Conservation (phyloP, 2,888 invertebrate species). For the Parnassius orleans region DNA sequence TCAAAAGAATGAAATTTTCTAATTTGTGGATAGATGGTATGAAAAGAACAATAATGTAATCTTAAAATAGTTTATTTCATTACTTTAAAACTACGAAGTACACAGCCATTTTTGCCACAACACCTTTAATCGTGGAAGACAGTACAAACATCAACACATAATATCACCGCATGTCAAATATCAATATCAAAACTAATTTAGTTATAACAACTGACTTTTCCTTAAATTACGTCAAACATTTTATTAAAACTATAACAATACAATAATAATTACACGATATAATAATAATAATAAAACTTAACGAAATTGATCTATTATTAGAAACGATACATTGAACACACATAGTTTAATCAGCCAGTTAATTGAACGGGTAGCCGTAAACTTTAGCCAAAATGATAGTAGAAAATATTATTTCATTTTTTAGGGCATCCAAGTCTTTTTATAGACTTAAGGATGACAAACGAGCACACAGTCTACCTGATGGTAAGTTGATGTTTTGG, state of each 20-base stretch:
- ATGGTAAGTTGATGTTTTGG: too few relatives aligned
- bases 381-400: too few relatives aligned
- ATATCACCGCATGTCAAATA: not conserved
- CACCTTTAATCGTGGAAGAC: slow-evolving; percentile 19
- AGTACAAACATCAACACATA: slow-evolving; percentile 21
- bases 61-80: slow-evolving; percentile 37
- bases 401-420: too few relatives aligned
- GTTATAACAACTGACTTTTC: slow-evolving; percentile 22
- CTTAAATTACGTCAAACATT: slow-evolving; percentile 6
- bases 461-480: too few relatives aligned
- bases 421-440: too few relatives aligned
- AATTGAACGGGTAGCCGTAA: too few relatives aligned
- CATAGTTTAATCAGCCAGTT: too few relatives aligned
- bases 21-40: too few relatives aligned
- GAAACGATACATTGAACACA: not conserved
- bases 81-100: slow-evolving; percentile 66
- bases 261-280: not conserved
- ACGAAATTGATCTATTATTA: not conserved
- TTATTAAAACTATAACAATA: slow-evolving; percentile 6
- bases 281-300: slow-evolving; percentile 1
- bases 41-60: not conserved
- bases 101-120: slow-evolving; percentile 71
- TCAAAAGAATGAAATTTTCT: too few relatives aligned
- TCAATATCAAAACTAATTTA: slow-evolving; percentile 13
- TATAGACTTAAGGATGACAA: too few relatives aligned